Evolutionary conservation across 2,888 invertebrate species (phyloP).

Genomic region (Marasmarcha lunaedactyla): DNA sequence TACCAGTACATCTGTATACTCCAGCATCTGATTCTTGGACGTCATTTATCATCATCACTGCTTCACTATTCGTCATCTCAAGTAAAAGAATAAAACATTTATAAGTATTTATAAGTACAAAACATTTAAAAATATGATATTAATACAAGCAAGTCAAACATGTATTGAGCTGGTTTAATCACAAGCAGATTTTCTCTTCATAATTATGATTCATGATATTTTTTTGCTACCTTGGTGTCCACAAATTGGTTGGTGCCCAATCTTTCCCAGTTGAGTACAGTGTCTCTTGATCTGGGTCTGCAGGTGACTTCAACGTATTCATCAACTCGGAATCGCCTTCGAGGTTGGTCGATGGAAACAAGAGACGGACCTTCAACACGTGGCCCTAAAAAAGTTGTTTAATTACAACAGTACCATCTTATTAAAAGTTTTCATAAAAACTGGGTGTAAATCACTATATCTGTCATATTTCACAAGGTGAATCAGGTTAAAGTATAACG

Average conservation of each 20-base stretch:
- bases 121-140: too few species aligned
- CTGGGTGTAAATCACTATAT: too few species aligned
- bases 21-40: slow-evolving; percentile 82
- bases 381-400: slow-evolving; percentile 34
- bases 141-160: too few species aligned
- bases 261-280: slow-evolving; percentile 33
- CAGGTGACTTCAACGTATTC: slow-evolving; percentile 47
- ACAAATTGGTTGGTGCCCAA: slow-evolving; percentile 44
- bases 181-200: too few species aligned
- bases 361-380: slow-evolving; percentile 19
- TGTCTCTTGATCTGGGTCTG: slow-evolving; percentile 22
- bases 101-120: too few species aligned
- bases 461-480: too few species aligned
- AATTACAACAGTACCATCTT: too few species aligned
- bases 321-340: slow-evolving; percentile 34
- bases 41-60: slow-evolving; percentile 72
- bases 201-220: too few species aligned
- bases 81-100: too few species aligned
- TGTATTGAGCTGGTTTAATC: too few species aligned
- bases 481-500: too few species aligned
- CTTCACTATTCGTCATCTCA: slow-evolving; percentile 40
- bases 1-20: slow-evolving; percentile 73
- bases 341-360: slow-evolving; percentile 48
- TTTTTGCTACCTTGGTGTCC: slow-evolving; percentile 21
- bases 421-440: too few species aligned